Evolutionary conservation across 2,113 vertebrate species (phyloP).

Genomic region (Elanus axillaris): DNA sequence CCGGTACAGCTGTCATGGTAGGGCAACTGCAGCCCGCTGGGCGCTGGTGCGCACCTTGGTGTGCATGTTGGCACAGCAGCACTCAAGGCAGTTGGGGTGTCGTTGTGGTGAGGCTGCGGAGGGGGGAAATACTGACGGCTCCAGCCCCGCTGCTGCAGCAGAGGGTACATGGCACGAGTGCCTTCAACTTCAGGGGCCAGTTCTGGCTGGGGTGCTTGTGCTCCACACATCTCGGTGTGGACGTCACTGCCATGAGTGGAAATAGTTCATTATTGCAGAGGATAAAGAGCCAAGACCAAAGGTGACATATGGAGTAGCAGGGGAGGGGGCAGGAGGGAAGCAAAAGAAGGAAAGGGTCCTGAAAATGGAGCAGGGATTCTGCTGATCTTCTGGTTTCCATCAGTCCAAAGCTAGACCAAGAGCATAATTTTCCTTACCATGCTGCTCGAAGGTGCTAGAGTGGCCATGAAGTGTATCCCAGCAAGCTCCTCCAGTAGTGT

Average conservation of each 20-base stretch:
- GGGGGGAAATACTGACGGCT: neutral
- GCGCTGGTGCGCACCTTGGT: neutral
- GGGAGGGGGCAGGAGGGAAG: neutral
- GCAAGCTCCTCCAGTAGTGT: neutral
- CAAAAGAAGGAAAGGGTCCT: neutral
- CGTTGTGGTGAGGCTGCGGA: neutral
- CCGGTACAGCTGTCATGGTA: accelerated
- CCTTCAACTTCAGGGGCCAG: accelerated
- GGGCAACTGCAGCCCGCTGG: neutral
- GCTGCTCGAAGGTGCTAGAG: neutral
- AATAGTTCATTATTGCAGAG: accelerated
- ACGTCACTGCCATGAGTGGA: accelerated
- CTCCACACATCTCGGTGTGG: accelerated
- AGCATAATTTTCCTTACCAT: neutral
- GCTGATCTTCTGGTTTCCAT: neutral
- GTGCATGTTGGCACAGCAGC: neutral
- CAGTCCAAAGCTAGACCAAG: neutral
- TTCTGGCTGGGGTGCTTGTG: accelerated
- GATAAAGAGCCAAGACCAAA: neutral
- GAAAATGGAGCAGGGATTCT: neutral
- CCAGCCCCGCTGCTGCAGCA: accelerated
- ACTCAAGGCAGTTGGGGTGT: accelerated
- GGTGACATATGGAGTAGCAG: neutral
- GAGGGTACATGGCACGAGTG: no score
- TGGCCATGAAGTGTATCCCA: neutral